phyloP scores from a whole-genome alignment of 2,113 vertebrate genomes.

The Cyanoderma ruficeps region DNA sequence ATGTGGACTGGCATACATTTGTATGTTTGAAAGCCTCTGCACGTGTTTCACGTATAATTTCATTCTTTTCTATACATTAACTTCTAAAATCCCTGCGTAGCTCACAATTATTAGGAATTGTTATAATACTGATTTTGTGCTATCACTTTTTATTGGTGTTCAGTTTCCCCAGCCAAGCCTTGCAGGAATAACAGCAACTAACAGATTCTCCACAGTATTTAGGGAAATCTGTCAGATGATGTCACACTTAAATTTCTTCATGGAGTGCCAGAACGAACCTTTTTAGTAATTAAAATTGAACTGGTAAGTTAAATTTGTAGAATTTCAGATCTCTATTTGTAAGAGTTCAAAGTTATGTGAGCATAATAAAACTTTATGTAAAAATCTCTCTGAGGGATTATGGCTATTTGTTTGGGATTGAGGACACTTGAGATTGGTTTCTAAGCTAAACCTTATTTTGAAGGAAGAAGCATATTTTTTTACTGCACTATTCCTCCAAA shows the following conservation, averaged over 20 bases:
- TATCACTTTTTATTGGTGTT: background rate
- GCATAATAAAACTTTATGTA: background rate
- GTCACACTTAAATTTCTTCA: background rate
- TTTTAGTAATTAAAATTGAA: background rate
- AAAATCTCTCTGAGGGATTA: background rate
- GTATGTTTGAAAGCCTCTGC: background rate
- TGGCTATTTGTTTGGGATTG: background rate
- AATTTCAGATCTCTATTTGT: background rate
- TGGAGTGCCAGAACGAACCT: background rate
- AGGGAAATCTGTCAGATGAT: background rate
- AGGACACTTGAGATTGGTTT: background rate
- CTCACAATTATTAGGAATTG: background rate
- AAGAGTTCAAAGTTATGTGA: background rate
- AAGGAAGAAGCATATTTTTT: background rate
- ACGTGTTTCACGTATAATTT: background rate
- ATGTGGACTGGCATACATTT: background rate
- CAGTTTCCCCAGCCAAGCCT: background rate
- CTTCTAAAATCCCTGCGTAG: background rate
- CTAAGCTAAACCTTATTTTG: background rate
- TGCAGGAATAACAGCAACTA: background rate
- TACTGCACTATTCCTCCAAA: background rate
- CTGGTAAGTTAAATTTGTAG: background rate
- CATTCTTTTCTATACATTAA: background rate
- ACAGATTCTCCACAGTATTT: background rate
- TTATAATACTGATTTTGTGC: background rate